phyloP scores from a whole-genome alignment of 2,113 vertebrate genomes.

The Tupaia chinensis region DNA sequence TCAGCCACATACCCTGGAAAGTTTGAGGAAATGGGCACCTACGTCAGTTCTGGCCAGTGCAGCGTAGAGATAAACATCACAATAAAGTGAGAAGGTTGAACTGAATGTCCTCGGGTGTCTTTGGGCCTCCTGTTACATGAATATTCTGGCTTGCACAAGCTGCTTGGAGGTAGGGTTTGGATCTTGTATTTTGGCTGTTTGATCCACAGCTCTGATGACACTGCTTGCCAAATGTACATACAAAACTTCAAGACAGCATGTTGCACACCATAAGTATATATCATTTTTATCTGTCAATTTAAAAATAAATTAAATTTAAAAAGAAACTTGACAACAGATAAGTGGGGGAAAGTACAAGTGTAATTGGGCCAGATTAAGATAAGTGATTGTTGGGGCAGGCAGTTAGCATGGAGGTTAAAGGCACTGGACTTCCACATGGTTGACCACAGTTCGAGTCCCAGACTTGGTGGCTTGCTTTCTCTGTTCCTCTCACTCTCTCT shows the following conservation, averaged over 20 bases:
- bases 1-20: not conserved
- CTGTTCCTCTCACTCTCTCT: no score
- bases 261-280: not conserved
- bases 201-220: not conserved
- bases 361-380: not conserved
- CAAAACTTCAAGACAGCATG: not conserved
- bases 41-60: no score
- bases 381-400: not conserved
- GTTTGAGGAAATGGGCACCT: not conserved
- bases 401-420: no score
- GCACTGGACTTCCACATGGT: no score
- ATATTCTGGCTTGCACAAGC: not conserved
- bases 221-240: not conserved
- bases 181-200: not conserved
- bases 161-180: not conserved
- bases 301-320: not conserved
- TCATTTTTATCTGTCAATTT: not conserved
- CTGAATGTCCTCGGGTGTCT: not conserved
- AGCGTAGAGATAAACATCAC: fast-evolving
- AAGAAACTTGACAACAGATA: not conserved
- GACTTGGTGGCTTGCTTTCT: no score
- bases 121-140: not conserved
- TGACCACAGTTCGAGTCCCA: no score
- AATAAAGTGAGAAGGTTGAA: not conserved
- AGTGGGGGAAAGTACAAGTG: not conserved